Base-by-base conservation (phyloP, 2,888 invertebrate genomes). In the Pristionchus maxplancki region DNA sequence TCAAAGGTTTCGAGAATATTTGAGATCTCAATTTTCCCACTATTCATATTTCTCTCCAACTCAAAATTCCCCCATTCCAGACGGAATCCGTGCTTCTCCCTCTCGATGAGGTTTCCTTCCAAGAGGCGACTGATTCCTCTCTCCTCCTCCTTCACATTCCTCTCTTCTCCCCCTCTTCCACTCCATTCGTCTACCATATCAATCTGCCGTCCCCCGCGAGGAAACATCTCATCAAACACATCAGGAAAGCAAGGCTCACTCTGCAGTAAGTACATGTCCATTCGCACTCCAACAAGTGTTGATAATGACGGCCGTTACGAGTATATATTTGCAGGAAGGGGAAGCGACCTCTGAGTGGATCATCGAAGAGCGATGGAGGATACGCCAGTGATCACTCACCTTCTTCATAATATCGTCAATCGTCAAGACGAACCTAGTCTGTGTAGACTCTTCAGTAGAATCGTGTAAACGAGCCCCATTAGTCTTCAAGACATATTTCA, bases 341-440 rank as follows among this genome's bases (percentile, higher is more conserved):
- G 2, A 48, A 53, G 53, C 91, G 92, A 74, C 92, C 92, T 17
- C 53, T 92, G 82, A 91, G 91, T 82, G 92, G 92, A 64, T 92
- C 92, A 1, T 91, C 91, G 74, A 91, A 91, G 86, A 91, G 91
- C 3, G 92, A 92, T 83, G 92, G 91, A 48, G 92, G 92, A 24
- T 92, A 92, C 85, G 92, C 90, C 17, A 91, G 91, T 28, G 92
- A 92, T 88, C 90, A 90, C 5, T 88, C 92, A 0, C 88, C 88
- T 24, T 34, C 81, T 28, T 88, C 87, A 44, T 64, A 40, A 78
- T 78, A n/a, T 11, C 31, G 5, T 48, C n/a, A n/a, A n/a, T n/a
- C n/a, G n/a, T n/a, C n/a, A n/a, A n/a, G n/a, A n/a, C n/a, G n/a
- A n/a, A n/a, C n/a, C n/a, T n/a, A n/a, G n/a, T n/a, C n/a, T n/a